Percentiles rank a stretch among this genome's conserved stretches.
Evolutionary conservation across 2,113 vertebrate species (phyloP).

Genomic region (Pterocles gutturalis): DNA sequence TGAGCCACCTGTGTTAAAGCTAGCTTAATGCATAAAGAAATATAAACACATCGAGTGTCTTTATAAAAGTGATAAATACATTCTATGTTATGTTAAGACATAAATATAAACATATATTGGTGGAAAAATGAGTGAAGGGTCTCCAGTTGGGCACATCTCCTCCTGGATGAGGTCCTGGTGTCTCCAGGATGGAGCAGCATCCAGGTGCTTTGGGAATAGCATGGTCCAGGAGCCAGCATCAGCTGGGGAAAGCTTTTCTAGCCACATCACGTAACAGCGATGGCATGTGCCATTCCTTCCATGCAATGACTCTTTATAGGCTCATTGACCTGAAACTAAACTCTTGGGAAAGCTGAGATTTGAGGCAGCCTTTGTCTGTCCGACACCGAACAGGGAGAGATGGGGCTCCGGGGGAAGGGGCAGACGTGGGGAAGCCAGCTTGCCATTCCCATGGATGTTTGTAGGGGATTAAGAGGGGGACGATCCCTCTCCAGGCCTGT

Average conservation of each 20-base stretch:
- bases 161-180: not conserved
- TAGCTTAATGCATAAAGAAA: not conserved
- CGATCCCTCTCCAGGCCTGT: not conserved
- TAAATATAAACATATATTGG: not conserved
- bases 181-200: not conserved
- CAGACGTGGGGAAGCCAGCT: accelerated
- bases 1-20: not conserved
- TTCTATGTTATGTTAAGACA: accelerated
- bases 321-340: slow-evolving; percentile 36
- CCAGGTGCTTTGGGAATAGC: not conserved
- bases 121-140: not conserved
- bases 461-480: not conserved
- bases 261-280: not conserved
- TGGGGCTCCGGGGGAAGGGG: not conserved
- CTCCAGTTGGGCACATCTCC: not conserved
- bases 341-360: not conserved
- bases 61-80: not conserved
- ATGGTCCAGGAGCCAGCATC: not conserved
- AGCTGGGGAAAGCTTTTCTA: not conserved
- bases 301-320: not conserved
- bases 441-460: not conserved
- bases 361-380: not conserved
- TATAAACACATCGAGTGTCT: not conserved
- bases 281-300: slow-evolving; percentile 15
- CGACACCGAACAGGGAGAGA: accelerated